Base-by-base conservation (phyloP, 1,140 invertebrate genomes). In the Drosophila kanapiae region DNA sequence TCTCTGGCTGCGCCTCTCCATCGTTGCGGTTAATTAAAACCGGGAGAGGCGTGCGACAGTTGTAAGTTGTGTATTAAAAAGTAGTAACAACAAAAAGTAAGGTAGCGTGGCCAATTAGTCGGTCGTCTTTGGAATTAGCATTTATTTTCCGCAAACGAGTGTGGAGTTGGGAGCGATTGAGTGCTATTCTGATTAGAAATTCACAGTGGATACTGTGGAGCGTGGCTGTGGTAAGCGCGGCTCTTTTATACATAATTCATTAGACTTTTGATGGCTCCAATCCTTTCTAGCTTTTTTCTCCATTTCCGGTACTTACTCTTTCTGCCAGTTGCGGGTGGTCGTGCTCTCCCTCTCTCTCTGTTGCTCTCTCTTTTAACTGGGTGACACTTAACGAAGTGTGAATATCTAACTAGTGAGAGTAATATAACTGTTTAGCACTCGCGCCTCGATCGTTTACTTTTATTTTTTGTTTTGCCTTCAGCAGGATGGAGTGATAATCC, bases 181-280 rank as follows among this genome's bases (percentile, higher is more conserved):
- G 57, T 78, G 43, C 47, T 57, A 77, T 83, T 86, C 74, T 90
- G 70, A 88, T 88, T 88, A 81, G 74, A 90, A 88, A 88, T 88
- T 88, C 84, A 84, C 79, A 78, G 69, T 72, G 79, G 59, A 43
- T 37, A 40, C 74, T 33, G 6, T 48, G 33, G 75, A 57, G 45
- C 43, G 42, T 51, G 37, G 23, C 72, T 78, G 69, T 78, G 78
- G 84, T 69, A 78, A 78, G 69, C 69, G 78, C 74, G 77, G 74
- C 53, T 70, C 77, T 84, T 80, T 78, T 65, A 90, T 88, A 74
- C 63, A 87, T 88, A 81, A 88, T 88, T 88, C 80, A 88, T 81
- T 61, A 80, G 70, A 76, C 69, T 80, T 80, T 69, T 56, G 53
- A 56, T 42, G 59, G 57, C 67, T 61, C n/a, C 38, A 37, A 10